phyloP scores from a whole-genome alignment of 2,113 vertebrate genomes.

The Pomatostomus ruficeps region DNA sequence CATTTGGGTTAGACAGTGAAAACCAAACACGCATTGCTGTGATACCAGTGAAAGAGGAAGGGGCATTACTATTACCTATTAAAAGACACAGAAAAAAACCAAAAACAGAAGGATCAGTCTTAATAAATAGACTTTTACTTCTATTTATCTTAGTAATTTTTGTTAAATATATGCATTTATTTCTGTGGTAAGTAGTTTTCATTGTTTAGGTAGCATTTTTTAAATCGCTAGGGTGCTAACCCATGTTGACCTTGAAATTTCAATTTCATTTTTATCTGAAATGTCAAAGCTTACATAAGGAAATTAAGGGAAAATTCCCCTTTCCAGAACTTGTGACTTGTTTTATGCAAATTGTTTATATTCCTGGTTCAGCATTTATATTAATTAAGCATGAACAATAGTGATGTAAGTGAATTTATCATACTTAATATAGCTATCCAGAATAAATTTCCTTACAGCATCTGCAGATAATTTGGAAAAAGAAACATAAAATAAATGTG shows the following conservation, averaged over 20 bases:
- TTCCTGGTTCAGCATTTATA: conserved; percentile 20
- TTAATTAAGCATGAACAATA: conserved; percentile 60
- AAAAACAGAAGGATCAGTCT: background rate
- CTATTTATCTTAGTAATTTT: background rate
- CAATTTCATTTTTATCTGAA: background rate
- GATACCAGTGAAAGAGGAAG: background rate
- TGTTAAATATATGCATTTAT: background rate
- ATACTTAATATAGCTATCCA: conserved; percentile 43
- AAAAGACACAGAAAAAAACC: background rate
- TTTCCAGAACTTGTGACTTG: background rate
- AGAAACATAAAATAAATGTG: conserved; percentile 25
- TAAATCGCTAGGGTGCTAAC: background rate
- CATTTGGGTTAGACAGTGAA: background rate
- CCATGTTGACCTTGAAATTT: background rate
- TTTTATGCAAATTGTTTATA: background rate
- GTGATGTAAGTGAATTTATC: conserved; percentile 47
- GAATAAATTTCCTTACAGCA: conserved; percentile 33
- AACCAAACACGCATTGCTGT: background rate
- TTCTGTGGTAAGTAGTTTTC: background rate
- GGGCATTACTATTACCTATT: background rate
- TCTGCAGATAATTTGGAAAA: conserved; percentile 55
- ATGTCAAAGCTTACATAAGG: background rate
- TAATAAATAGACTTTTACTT: background rate
- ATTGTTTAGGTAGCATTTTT: background rate
- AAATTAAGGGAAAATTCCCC: background rate